Percentiles rank a stretch among this genome's conserved stretches.
Conservation (phyloP, 1,140 invertebrate genomes). For the Drosophila fuyamai region DNA sequence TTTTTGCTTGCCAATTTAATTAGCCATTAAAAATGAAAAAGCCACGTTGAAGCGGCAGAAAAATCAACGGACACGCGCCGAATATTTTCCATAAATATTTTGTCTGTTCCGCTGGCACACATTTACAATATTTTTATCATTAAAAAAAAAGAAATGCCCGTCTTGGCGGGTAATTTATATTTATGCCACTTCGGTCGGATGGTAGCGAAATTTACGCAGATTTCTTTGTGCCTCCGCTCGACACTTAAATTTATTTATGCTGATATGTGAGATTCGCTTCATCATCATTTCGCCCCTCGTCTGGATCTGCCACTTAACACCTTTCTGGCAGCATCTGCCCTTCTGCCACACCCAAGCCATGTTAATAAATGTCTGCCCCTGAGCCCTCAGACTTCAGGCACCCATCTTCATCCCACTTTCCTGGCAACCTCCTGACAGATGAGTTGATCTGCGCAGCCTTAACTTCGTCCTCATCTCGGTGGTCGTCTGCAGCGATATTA, state of each 20-base stretch:
- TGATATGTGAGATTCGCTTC: slow-evolving; percentile 66
- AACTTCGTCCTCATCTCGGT: slow-evolving; percentile 34
- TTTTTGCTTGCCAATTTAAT: slow-evolving; percentile 64
- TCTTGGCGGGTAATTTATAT: slow-evolving; percentile 50
- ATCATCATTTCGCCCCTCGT: slow-evolving; percentile 68
- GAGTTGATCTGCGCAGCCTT: slow-evolving; percentile 56
- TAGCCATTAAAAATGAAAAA: slow-evolving; percentile 67
- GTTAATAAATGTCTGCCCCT: slow-evolving; percentile 68
- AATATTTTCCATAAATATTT: slow-evolving; percentile 68
- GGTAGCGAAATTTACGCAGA: slow-evolving; percentile 73
- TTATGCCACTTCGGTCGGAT: slow-evolving; percentile 47
- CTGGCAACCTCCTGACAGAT: slow-evolving; percentile 43
- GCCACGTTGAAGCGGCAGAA: not conserved
- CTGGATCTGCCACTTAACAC: slow-evolving; percentile 39
- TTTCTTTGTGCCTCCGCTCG: slow-evolving; percentile 54
- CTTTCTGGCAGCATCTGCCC: slow-evolving; percentile 43
- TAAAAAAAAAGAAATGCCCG: slow-evolving; percentile 21
- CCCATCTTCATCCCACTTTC: not conserved
- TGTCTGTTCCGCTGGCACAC: slow-evolving; percentile 20
- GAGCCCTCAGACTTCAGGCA: not conserved
- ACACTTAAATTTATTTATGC: slow-evolving; percentile 58
- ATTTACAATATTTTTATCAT: slow-evolving; percentile 34
- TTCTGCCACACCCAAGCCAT: slow-evolving; percentile 50
- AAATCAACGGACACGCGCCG: slow-evolving; percentile 46
- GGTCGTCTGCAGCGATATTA: slow-evolving; percentile 39